Base-by-base conservation (phyloP, 2,888 invertebrate species). In the Drosophila borealis region DNA sequence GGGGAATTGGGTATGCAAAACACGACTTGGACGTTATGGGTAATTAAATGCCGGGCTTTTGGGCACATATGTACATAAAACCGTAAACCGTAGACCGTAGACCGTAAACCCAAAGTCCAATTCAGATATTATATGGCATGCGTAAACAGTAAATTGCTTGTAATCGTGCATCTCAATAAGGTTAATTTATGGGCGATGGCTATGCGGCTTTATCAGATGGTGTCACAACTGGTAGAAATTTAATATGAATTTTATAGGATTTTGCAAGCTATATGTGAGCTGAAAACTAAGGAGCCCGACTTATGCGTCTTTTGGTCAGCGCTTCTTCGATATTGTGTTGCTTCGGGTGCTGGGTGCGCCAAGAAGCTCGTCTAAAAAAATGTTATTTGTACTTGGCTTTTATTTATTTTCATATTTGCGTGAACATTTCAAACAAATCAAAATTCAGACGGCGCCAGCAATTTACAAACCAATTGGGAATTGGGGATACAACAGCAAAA, bases 381-480 rank as follows among this genome's bases (percentile, higher is more conserved):
- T 29, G 29, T 42, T 66, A 29, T 8, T 72, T 67, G 56, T 62
- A 67, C 54, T 70, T 74, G 66, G 34, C 19, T 49, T 67, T 70
- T 76, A 70, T 70, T 84, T 81, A 67, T 78, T 81, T 79, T 81
- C 79, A 81, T 84, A 84, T 80, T 84, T 80, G 66, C 63, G 60
- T 77, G 54, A 54, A 63, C 65, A 60, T 53, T 63, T 63, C 66
- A 84, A 74, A 74, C 68, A 70, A 84, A 81, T 88, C 82, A 85
- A 69, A 88, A 88, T 88, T 81, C 82, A 85, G 81, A 62, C 85
- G 80, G 88, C 88, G 88, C 80, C 88, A 84, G 80, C 77, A 80
- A 80, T 79, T 75, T 79, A 78, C 63, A 74, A 78, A 48, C 59
- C 60, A 74, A 76, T 61, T 70, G 76, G 56, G 61, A 46, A 67